Base-by-base conservation (phyloP, 2,888 invertebrate genomes). In the Acleris sparsana region DNA sequence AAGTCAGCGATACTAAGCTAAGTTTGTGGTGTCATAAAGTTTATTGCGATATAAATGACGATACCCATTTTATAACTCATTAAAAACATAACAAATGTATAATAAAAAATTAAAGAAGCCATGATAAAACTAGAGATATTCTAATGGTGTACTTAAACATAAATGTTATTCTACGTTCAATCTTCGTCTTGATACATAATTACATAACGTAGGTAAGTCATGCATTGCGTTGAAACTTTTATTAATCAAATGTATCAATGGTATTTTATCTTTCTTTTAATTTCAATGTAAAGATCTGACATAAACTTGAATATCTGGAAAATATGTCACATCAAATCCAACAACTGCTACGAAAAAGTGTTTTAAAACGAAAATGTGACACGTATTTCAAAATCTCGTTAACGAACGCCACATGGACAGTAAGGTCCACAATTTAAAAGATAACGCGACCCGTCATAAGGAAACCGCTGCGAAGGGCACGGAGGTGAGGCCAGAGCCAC, bases 401-500 rank as follows among this genome's bases (percentile, higher is more conserved):
- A 78, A 74, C 62, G 49, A 70, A 67, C 73, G 80, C 70, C 70
- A 48, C 25, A 53, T 49, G 25, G 59, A 60, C 64, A 51, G 51
- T 65, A 65, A 61, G 55, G 55, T 29, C 13, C 55, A 65, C 70
- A 73, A 70, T 67, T 73, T 69, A 69, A 73, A 72, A 82, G 85
- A 86, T 85, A 86, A 82, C 79, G 75, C 67, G 75, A 70, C 73
- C 75, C 69, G 73, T 72, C 78, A 76, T 83, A 83, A 81, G 84
- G 83, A 85, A 85, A 84, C 79, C 74, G 70, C 77, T 75, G 82
- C 77, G 73, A 75, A 80, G 85, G 85, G 84, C 80, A 80, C 71
- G 62, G 73, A 83, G 83, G 85, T 86, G 80, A 81, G 82, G 80
- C 83, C 83, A 80, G 80, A 84, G 80, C 74, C 73, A 73, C 75